Percentiles rank a stretch among this genome's conserved stretches.
Conservation (phyloP, 2,888 invertebrate species). For the Opisthograptis luteolata region DNA sequence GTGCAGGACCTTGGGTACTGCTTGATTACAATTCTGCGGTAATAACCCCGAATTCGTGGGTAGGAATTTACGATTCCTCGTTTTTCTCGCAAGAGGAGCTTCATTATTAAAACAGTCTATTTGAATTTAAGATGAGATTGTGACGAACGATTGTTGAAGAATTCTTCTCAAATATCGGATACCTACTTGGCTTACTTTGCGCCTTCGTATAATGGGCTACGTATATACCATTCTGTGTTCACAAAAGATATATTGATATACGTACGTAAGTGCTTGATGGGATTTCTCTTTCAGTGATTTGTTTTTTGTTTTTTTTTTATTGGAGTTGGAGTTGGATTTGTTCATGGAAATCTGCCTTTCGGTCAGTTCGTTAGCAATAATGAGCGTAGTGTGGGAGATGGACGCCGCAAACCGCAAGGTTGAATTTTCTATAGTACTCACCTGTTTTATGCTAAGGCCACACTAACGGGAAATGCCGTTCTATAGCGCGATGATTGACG, state of each 20-base stretch:
- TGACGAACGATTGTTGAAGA: conserved; percentile 14
- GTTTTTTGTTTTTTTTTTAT: too few relatives aligned
- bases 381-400: too few relatives aligned
- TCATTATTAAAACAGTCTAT: conserved; percentile 33
- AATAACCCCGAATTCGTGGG: background rate
- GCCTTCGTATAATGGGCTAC: background rate
- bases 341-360: too few relatives aligned
- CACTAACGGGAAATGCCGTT: too few relatives aligned
- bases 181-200: background rate
- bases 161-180: conserved; percentile 3
- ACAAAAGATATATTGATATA: conserved; percentile 1
- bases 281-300: too few relatives aligned
- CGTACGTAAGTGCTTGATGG: too few relatives aligned
- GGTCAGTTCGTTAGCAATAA: too few relatives aligned
- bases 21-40: conserved; percentile 12
- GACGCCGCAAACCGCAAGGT: too few relatives aligned
- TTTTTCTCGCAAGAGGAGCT: conserved; percentile 22
- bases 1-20: conserved; percentile 5
- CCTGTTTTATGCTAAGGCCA: too few relatives aligned
- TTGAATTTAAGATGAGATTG: conserved; percentile 35
- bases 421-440: too few relatives aligned
- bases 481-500: too few relatives aligned
- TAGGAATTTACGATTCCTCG: conserved; percentile 22
- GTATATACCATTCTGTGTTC: background rate
- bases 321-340: too few relatives aligned